These are phyloP conservation scores for Mionectes macconnelli DNA, from an alignment of 2,113 vertebrate genomes.

Conservation along the genomic window DNA sequence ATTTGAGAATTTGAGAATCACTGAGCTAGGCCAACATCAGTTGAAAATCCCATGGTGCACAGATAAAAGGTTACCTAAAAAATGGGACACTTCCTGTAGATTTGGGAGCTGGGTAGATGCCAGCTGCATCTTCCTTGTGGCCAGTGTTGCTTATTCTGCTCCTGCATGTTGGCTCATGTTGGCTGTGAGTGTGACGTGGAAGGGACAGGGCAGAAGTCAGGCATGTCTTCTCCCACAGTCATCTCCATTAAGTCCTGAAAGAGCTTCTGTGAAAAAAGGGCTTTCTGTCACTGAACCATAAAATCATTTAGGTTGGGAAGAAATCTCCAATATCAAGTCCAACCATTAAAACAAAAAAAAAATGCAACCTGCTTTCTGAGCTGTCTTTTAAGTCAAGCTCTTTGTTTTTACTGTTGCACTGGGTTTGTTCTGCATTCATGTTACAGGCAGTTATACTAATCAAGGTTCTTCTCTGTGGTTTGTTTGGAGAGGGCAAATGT, in stretches of 20 bases:
- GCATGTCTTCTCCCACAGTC: not conserved
- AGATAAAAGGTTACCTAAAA: not conserved
- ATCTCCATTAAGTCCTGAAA: not conserved
- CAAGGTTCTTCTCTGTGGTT: not conserved
- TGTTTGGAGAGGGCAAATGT: not conserved
- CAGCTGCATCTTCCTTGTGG: not conserved
- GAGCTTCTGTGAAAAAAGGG: not conserved
- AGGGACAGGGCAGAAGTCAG: not conserved
- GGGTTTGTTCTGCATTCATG: conserved; percentile 21
- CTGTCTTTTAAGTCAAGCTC: not conserved
- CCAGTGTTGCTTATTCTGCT: not conserved
- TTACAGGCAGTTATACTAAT: not conserved
- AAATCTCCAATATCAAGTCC: not conserved
- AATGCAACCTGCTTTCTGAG: conserved; percentile 1
- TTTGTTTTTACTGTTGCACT: conserved; percentile 10
- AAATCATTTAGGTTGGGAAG: not conserved
- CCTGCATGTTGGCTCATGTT: rapidly evolving
- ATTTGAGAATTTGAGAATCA: not conserved
- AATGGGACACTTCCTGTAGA: not conserved
- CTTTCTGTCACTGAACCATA: not conserved
- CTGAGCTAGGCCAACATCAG: not conserved
- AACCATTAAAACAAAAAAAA: not conserved
- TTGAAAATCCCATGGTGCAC: not conserved
- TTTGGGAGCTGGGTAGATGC: not conserved
- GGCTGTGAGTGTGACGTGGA: not conserved